A percentile compares a stretch with the other conserved stretches of the same genome.
Evolutionary conservation across 1,140 invertebrate species (phyloP).

Genomic region (Zophobas atratus): DNA sequence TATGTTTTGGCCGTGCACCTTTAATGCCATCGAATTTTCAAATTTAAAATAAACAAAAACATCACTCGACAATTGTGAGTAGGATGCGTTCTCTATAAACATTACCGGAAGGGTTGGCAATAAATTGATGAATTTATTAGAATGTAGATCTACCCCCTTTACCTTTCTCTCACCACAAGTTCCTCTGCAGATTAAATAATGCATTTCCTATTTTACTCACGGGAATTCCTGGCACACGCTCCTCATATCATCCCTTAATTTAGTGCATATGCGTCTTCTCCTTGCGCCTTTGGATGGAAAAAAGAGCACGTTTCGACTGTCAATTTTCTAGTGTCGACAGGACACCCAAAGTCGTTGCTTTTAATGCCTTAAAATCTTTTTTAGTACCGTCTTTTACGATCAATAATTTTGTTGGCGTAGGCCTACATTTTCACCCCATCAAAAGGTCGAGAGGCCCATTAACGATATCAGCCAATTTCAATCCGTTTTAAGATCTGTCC

Average conservation of each 20-base stretch:
- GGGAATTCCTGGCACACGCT: constrained; percentile 9
- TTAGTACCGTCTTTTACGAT: constrained; percentile 2
- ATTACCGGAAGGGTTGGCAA: too few species aligned
- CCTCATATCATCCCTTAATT: constrained; percentile 25
- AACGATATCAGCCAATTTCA: too few species aligned
- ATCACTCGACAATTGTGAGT: too few species aligned
- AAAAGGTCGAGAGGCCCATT: too few species aligned
- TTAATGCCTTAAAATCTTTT: constrained; percentile 33
- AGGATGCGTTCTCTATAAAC: too few species aligned
- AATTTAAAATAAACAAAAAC: too few species aligned
- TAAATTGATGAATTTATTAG: constrained; percentile 6
- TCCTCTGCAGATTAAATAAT: constrained; percentile 34
- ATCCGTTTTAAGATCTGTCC: too few species aligned
- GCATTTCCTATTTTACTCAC: constrained; percentile 25
- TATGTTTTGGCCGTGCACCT: too few species aligned
- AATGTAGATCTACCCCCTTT: constrained; percentile 10
- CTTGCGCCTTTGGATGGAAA: constrained; percentile 6
- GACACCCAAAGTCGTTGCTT: constrained; percentile 22
- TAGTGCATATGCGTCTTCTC: constrained; percentile 6
- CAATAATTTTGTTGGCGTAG: neutral
- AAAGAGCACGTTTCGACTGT: constrained; percentile 23
- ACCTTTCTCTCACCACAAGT: neutral
- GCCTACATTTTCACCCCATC: too few species aligned
- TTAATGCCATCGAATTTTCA: too few species aligned
- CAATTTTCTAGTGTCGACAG: constrained; percentile 27